Conservation (phyloP, 2,797 vertebrate species). For the Enteromius argenteus region DNA sequence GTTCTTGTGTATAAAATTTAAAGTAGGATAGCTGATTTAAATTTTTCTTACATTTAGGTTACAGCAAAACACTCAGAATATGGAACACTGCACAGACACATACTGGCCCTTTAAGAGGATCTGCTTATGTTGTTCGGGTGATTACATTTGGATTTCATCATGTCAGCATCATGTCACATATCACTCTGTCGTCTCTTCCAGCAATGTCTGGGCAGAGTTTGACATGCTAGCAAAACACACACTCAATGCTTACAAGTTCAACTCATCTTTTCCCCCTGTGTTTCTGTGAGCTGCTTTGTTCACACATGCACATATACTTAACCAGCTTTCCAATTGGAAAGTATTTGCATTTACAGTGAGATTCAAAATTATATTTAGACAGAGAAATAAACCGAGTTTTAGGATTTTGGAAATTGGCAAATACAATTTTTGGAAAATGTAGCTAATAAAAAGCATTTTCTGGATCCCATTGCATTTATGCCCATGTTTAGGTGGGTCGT, state of each 20-base stretch:
- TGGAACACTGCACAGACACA: constrained; percentile 38
- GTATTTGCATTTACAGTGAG: background rate
- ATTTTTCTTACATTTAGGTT: background rate
- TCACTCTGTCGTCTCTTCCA: constrained; percentile 29
- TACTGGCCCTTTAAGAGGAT: constrained; percentile 63
- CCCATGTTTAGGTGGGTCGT: background rate
- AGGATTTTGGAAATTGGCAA: background rate
- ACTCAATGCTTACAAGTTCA: background rate
- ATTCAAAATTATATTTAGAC: background rate
- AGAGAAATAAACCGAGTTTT: background rate
- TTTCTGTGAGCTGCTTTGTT: constrained; percentile 15
- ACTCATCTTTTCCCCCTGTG: background rate
- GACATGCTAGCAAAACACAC: background rate
- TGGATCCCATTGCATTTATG: background rate
- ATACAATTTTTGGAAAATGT: background rate
- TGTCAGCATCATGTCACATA: constrained; percentile 67
- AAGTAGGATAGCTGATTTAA: background rate
- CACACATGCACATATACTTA: background rate
- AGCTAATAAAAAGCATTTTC: too few species aligned
- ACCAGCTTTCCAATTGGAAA: background rate
- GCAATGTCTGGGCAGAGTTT: background rate
- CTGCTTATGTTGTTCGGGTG: constrained; percentile 70
- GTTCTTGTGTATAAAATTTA: constrained; percentile 10
- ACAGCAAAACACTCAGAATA: background rate
- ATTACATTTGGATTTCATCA: constrained; percentile 74